These are phyloP conservation scores for Falco rusticolus DNA, from an alignment of 2,797 vertebrate species.

Conservation along the genomic window DNA sequence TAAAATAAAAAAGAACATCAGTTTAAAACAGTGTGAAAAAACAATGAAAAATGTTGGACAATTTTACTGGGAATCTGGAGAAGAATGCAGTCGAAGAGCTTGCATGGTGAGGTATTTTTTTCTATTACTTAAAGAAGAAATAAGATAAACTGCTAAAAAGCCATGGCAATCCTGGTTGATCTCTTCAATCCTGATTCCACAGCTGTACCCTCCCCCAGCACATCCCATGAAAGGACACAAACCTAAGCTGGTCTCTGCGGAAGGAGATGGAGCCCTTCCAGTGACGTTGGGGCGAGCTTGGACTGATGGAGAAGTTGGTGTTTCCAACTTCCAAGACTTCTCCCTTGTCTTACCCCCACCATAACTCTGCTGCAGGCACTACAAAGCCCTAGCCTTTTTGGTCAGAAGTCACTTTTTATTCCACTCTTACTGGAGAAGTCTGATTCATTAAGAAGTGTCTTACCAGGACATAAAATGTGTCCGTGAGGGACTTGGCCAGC, in stretches of 20 bases:
- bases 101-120: not conserved
- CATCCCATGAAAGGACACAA: not conserved
- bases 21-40: not conserved
- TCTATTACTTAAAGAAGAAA: not conserved
- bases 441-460: too few relatives aligned
- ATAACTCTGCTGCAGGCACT: not conserved
- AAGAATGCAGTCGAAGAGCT: not conserved
- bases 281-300: too few relatives aligned
- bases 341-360: not conserved
- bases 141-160: not conserved
- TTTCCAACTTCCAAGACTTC: not conserved
- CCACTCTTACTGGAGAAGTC: not conserved
- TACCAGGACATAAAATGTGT: too few relatives aligned
- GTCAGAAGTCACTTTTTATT: not conserved
- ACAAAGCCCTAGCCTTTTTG: not conserved
- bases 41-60: not conserved
- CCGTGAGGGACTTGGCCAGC: not conserved
- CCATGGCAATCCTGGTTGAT: too few relatives aligned
- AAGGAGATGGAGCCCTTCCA: not conserved
- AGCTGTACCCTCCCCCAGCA: not conserved
- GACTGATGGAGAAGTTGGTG: not conserved
- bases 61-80: not conserved
- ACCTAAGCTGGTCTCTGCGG: not conserved
- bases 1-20: not conserved
- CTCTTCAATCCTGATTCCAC: not conserved